Conservation (phyloP, 2,797 vertebrate genomes). For the Craterocephalus amniculus region DNA sequence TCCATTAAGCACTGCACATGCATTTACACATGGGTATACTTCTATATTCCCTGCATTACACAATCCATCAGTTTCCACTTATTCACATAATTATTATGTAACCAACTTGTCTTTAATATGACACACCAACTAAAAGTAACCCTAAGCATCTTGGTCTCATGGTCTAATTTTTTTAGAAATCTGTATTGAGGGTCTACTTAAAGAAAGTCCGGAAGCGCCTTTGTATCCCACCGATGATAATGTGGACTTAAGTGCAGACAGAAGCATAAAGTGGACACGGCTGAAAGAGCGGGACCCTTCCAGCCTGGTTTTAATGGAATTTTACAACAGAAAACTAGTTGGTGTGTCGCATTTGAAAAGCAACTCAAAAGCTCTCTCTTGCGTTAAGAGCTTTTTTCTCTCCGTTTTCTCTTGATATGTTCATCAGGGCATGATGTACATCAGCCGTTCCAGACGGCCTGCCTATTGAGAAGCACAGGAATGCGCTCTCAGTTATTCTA, state of each 20-base stretch:
- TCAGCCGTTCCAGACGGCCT: slow-evolving; percentile 47
- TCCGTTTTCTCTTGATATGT: slow-evolving; percentile 44
- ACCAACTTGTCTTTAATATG: slow-evolving; percentile 28
- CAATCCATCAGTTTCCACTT: slow-evolving; percentile 34
- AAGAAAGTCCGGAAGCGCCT: slow-evolving; percentile 38
- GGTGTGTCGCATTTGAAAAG: slow-evolving; percentile 67
- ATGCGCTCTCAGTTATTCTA: slow-evolving; percentile 47
- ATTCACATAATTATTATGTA: slow-evolving; percentile 30
- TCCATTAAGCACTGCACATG: slow-evolving; percentile 41
- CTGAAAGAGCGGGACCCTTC: slow-evolving; percentile 63
- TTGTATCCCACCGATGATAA: slow-evolving; percentile 65
- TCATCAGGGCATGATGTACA: slow-evolving; percentile 59
- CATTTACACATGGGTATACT: slow-evolving; percentile 30
- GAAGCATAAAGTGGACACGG: slow-evolving; percentile 46
- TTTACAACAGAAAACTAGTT: slow-evolving; percentile 64
- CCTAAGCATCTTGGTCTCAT: slow-evolving; percentile 21
- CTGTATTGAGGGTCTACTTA: slow-evolving; percentile 23
- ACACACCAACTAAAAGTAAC: slow-evolving; percentile 35
- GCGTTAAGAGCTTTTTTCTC: slow-evolving; percentile 61
- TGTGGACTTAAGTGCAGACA: slow-evolving; percentile 68
- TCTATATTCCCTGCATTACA: slow-evolving; percentile 21
- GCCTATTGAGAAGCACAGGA: slow-evolving; percentile 49
- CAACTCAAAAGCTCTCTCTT: slow-evolving; percentile 66
- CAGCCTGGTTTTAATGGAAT: slow-evolving; percentile 74
- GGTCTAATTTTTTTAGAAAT: slow-evolving; percentile 30